Base-by-base conservation (phyloP, 2,888 invertebrate species). In the Heliconius charithonia region DNA sequence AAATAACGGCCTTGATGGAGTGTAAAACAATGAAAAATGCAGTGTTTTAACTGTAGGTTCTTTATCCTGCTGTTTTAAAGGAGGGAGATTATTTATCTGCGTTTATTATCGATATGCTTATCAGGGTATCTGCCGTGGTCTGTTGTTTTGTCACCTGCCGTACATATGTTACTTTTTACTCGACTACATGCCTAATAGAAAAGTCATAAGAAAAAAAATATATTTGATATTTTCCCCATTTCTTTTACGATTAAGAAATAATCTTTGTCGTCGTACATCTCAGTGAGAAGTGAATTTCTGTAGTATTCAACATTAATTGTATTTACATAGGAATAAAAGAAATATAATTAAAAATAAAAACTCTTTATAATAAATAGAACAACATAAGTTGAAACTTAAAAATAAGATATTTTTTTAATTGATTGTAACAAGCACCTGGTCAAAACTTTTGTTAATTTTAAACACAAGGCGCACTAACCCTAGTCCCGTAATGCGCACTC, bases 21-120 rank as follows among this genome's bases (percentile, higher is more conserved):
- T 19, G 51, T 51, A 7, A 51, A 51, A 22, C 19, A 51, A 19
- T 19, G 19, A 51, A 51, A 41, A 51, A 51, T 51, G 22, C 19
- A 19, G 51, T 51, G 19, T 22, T 7, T 51, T 51, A 51, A 45
- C 45, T 19, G 22, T n/a, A 59, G n/a, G 59, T n/a, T 59, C 59
- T n/a, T 59, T n/a, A 59, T 9, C 4, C 9, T n/a, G 6, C 51
- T 45, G 19, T 19, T 2, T 51, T 51, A 16, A 51, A 51, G 22
- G 56, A 2, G 9, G 56, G 7, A 56, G 56, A 19, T 6, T 51
- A 51, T 56, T 32, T 32, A 22, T 66, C 66, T 37, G 32, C 22
- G n/a, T 66, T 32, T 37, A 12, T 66, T 66, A 66, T 66, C 22
- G 10, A 37, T 66, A 66, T 66, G 32, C 22, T 66, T 66, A 66